Conservation (phyloP, 2,888 invertebrate genomes). For the Drosophila meridiana region DNA sequence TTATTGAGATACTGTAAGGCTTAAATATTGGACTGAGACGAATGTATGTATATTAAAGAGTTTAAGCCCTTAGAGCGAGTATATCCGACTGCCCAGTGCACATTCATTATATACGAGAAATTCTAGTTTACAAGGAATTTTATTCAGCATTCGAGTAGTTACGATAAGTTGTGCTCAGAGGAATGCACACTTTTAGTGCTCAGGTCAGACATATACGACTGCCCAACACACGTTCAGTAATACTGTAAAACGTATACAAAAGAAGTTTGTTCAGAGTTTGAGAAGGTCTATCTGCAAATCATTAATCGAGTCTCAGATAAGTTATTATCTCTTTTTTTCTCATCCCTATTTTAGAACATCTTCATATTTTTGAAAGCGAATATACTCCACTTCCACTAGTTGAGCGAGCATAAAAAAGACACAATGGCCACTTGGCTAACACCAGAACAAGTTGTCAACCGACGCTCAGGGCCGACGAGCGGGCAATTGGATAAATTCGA, state of each 20-base stretch:
- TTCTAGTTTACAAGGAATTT: too few species aligned
- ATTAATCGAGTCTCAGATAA: too few species aligned
- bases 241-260: too few species aligned
- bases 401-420: neutral
- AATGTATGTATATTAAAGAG: neutral
- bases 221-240: too few species aligned
- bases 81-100: neutral
- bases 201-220: too few species aligned
- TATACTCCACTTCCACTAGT: neutral
- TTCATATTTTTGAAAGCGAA: neutral
- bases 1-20: neutral
- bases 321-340: neutral
- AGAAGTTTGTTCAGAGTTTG: too few species aligned
- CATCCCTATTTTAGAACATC: neutral
- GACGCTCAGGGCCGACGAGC: neutral
- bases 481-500: conserved; percentile 40
- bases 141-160: too few species aligned
- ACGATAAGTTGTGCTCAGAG: too few species aligned
- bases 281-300: too few species aligned
- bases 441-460: conserved; percentile 40
- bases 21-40: neutral
- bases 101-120: neutral
- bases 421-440: conserved; percentile 40
- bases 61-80: neutral
- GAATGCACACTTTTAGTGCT: too few species aligned